A percentile compares a stretch with the other conserved stretches of the same genome.
These are phyloP conservation scores for Caenorhabditis sp. DNA, from an alignment of 2,888 invertebrate species.

Conservation along the genomic window DNA sequence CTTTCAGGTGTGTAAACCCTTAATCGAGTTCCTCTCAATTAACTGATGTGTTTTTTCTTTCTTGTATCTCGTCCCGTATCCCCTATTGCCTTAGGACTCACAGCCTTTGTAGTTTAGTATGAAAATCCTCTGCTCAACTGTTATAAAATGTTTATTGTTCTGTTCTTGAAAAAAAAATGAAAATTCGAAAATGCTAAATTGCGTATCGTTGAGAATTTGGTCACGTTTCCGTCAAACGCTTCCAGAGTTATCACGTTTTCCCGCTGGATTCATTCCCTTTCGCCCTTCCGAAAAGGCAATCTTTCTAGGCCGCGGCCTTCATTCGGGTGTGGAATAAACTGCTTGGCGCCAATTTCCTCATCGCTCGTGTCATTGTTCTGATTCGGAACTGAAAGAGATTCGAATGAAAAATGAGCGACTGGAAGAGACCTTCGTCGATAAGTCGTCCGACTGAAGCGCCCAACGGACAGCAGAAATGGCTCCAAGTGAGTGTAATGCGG, in stretches of 20 bases:
- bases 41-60: conserved; percentile 35
- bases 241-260: no score
- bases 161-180: conserved; percentile 21
- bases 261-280: no score
- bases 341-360: neutral
- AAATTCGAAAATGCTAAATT: conserved; percentile 17
- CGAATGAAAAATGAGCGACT: conserved; percentile 26
- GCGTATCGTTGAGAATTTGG: no score
- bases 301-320: neutral
- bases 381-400: neutral
- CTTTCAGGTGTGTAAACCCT: conserved; percentile 1
- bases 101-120: conserved; percentile 42
- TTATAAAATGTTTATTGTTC: conserved; percentile 45
- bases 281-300: no score
- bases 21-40: conserved; percentile 17
- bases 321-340: no score
- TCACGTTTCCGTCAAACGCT: no score
- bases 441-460: neutral
- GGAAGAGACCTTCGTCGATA: neutral
- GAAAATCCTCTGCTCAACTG: neutral
- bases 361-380: neutral
- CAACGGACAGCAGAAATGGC: no score
- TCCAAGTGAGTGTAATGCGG: neutral
- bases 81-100: conserved; percentile 25
- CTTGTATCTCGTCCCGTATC: conserved; percentile 11